These are phyloP conservation scores for Lanius collurio DNA, from an alignment of 2,113 vertebrate species.

Conservation along the genomic window DNA sequence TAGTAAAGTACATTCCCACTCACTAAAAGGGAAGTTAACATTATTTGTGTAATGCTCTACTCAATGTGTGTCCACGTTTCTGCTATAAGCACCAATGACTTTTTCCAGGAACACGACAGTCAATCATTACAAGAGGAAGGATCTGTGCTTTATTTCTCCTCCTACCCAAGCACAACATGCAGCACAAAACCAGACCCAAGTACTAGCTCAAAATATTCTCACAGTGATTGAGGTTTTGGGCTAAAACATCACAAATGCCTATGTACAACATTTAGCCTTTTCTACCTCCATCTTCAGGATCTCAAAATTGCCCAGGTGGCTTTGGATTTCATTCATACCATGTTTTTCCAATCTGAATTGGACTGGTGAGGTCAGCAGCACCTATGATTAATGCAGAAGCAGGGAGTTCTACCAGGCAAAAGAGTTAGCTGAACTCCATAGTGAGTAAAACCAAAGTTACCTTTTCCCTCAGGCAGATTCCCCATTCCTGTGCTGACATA, in stretches of 20 bases:
- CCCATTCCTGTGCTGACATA: conserved; percentile 47
- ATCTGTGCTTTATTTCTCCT: background rate
- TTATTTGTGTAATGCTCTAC: background rate
- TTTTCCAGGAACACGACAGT: background rate
- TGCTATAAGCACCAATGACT: background rate
- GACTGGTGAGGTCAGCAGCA: conserved; percentile 48
- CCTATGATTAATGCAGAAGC: conserved; percentile 26
- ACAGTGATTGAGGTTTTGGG: background rate
- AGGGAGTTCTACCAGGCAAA: background rate
- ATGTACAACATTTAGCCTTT: background rate
- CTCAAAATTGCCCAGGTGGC: background rate
- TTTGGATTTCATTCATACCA: background rate
- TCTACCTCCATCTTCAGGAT: background rate
- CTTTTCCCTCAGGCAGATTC: conserved; percentile 41
- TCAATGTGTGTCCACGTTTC: background rate
- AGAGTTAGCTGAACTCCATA: background rate
- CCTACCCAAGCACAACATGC: background rate
- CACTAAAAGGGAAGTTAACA: background rate
- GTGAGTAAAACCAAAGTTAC: conserved; percentile 19
- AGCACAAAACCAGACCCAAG: background rate
- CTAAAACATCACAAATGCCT: background rate
- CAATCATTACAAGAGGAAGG: background rate
- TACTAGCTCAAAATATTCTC: background rate
- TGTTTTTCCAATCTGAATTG: background rate
- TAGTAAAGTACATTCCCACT: background rate